phyloP scores from a whole-genome alignment of 2,888 invertebrate genomes.

The Busseola fusca region DNA sequence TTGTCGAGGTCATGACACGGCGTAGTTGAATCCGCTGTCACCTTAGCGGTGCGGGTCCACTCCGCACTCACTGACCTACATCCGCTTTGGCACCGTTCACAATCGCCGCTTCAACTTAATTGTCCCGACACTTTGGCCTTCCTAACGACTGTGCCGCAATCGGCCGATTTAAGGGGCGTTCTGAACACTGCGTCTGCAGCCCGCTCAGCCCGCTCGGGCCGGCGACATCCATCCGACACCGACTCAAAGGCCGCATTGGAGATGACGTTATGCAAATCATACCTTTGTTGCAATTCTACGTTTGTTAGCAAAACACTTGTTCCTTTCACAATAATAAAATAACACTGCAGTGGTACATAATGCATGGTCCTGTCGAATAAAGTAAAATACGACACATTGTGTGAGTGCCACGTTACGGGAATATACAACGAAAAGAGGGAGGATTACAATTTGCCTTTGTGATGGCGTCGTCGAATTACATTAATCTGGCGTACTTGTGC shows the following conservation, averaged over 20 bases:
- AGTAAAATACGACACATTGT: constrained; percentile 80
- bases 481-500: constrained; percentile 85
- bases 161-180: constrained; percentile 85
- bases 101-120: constrained; percentile 89
- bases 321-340: constrained; percentile 71
- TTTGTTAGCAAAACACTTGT: constrained; percentile 77
- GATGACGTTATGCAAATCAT: constrained; percentile 80
- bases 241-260: constrained; percentile 78
- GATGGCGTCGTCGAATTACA: constrained; percentile 88
- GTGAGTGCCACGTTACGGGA: constrained; percentile 80
- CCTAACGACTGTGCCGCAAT: constrained; percentile 88
- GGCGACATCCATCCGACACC: constrained; percentile 72
- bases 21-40: constrained; percentile 75
- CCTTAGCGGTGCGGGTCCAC: constrained; percentile 83
- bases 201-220: constrained; percentile 73
- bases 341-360: constrained; percentile 63
- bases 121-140: constrained; percentile 88
- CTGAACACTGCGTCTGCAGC: constrained; percentile 74
- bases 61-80: constrained; percentile 86
- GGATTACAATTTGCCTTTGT: constrained; percentile 89
- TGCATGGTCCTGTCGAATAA: constrained; percentile 68
- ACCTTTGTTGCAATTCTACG: constrained; percentile 76
- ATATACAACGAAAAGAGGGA: constrained; percentile 84
- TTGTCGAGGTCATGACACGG: constrained; percentile 75
- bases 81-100: constrained; percentile 88